Conservation (phyloP, 2,797 vertebrate species). For the Alectoris magna region DNA sequence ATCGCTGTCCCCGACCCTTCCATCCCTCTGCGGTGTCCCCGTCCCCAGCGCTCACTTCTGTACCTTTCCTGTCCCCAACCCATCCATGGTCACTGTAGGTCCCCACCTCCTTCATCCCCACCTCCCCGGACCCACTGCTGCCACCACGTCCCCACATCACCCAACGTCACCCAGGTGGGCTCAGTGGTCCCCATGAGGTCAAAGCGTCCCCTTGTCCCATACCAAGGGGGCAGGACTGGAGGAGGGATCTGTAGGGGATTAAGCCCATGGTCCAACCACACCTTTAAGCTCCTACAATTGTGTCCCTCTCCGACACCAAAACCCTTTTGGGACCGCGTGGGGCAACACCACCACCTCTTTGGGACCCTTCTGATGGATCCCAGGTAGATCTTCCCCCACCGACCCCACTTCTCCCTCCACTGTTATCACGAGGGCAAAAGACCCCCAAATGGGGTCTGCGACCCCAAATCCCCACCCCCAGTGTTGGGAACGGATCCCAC, state of each 20-base stretch:
- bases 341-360: accelerated
- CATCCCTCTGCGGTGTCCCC: not conserved
- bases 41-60: too few relatives aligned
- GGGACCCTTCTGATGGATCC: accelerated
- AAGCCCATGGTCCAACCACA: not conserved
- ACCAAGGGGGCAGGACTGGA: accelerated
- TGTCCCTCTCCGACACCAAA: not conserved
- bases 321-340: not conserved
- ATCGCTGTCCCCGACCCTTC: not conserved
- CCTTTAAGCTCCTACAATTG: not conserved
- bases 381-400: not conserved
- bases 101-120: not conserved
- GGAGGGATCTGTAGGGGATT: not conserved
- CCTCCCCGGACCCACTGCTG: not conserved
- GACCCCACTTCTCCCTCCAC: accelerated
- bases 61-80: not conserved
- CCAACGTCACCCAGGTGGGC: too few relatives aligned
- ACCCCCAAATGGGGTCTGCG: accelerated
- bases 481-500: accelerated
- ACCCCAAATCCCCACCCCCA: accelerated
- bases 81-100: not conserved
- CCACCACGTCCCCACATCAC: accelerated
- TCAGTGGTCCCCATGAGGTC: accelerated
- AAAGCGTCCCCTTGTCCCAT: accelerated
- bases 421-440: not conserved